phyloP scores from a whole-genome alignment of 2,797 vertebrate genomes.

The Tamandua tetradactyla region DNA sequence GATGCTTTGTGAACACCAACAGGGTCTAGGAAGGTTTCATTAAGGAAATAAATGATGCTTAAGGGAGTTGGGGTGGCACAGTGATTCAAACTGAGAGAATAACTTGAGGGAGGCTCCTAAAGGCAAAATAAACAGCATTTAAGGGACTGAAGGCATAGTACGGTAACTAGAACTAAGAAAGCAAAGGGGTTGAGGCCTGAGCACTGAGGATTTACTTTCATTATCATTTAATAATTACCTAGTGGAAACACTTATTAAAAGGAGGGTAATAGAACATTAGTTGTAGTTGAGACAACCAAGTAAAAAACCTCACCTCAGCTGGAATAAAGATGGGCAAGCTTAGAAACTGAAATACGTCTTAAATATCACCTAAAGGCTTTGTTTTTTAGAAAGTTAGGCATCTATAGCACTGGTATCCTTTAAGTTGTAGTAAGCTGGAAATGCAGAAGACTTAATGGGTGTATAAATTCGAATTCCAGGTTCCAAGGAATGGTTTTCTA shows the following conservation, averaged over 20 bases:
- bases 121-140: not conserved
- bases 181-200: not conserved
- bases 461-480: not conserved
- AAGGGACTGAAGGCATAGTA: not conserved
- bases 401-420: not conserved
- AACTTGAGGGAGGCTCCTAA: not conserved
- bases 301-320: not conserved
- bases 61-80: not conserved
- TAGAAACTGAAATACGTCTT: slow-evolving; percentile 6
- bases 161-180: not conserved
- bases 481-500: not conserved
- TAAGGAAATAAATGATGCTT: not conserved
- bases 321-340: not conserved
- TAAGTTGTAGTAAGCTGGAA: not conserved
- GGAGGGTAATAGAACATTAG: not conserved
- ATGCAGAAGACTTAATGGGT: not conserved
- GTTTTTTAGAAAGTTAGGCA: not conserved
- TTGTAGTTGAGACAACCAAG: not conserved
- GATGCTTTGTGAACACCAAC: not conserved
- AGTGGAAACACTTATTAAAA: not conserved
- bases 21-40: not conserved
- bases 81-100: not conserved
- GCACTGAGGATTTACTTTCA: not conserved
- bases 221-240: not conserved
- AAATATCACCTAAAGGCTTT: not conserved